These are phyloP conservation scores for Alentia gelatinosa DNA, from an alignment of 2,888 invertebrate species.

Conservation along the genomic window DNA sequence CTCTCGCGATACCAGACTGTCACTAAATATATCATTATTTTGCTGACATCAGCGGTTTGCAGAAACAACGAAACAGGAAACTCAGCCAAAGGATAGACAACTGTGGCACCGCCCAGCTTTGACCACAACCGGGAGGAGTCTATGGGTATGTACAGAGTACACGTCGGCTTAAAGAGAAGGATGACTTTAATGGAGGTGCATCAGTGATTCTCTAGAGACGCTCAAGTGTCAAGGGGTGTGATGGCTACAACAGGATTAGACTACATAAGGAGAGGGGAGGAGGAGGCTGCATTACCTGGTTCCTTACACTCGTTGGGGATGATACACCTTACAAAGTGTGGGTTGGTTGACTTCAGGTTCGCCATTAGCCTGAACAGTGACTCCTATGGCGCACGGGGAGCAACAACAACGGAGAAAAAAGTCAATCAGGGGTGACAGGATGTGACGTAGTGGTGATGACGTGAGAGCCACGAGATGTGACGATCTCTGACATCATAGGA, in stretches of 20 bases:
- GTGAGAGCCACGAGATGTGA: too few relatives aligned
- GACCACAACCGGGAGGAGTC: too few relatives aligned
- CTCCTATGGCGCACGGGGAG: conserved; percentile 18
- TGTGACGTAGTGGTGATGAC: not conserved
- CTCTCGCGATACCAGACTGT: too few relatives aligned
- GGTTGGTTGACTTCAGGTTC: conserved; percentile 74
- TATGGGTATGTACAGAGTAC: not conserved
- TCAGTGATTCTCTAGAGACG: too few relatives aligned
- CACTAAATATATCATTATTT: too few relatives aligned
- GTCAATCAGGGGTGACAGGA: not conserved
- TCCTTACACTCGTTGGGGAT: conserved; percentile 79
- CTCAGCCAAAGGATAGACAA: too few relatives aligned
- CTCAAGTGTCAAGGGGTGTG: not conserved
- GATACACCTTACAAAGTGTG: conserved; percentile 78
- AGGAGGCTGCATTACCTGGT: conserved; percentile 65
- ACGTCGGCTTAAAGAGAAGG: not conserved
- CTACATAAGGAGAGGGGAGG: not conserved
- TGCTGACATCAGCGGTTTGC: too few relatives aligned
- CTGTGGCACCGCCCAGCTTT: too few relatives aligned
- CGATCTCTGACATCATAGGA: too few relatives aligned
- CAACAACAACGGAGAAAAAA: not conserved
- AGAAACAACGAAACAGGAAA: too few relatives aligned
- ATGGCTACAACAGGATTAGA: not conserved
- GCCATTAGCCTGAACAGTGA: conserved; percentile 63
- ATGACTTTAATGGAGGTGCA: not conserved